Base-by-base conservation (phyloP, 2,113 vertebrate genomes). In the Theristicus caerulescens region DNA sequence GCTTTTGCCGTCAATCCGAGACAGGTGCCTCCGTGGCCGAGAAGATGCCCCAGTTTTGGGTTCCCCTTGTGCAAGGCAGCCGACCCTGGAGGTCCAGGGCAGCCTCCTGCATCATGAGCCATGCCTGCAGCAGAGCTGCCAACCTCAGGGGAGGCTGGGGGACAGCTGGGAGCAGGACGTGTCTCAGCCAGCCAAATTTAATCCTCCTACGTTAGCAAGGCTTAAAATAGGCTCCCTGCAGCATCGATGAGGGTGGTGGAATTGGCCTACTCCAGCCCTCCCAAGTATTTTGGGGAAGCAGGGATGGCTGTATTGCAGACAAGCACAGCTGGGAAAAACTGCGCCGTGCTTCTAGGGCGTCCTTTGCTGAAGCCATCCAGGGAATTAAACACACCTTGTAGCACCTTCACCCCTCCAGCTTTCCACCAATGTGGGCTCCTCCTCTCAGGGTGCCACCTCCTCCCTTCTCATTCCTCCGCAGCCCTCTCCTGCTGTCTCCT, bases 151-250 rank as follows among this genome's bases (percentile, higher is more conserved):
- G 96, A 97, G 91, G 95, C 94, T 96, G 96, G 94, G 96, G 96
- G 96, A 96, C 96, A 97, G 95, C 96, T 97, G 96, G 96, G 96
- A 97, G 96, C 96, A 96, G 96, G 96, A 97, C 96, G 96, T 97
- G 96, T 96, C 96, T 97, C 95, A 97, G 96, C 92, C 95, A 97
- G 96, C 96, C 96, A 96, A 97, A 97, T 97, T 96, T 97, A 97
- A 97, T 97, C 96, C 96, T 97, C 96, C 96, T 96, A 97, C 96
- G 94, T 96, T 97, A 94, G 96, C 96, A 97, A 96, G 95, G 95
- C 96, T 97, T 97, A 97, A 97, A 97, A 97, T 97, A 97, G 96
- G 95, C 96, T 97, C 94, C 94, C 93, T 96, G 96, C 95, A 96
- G 94, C 94, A 97, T 94, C 84, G 44, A 96, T 91, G 95, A 97